A percentile compares a stretch with the other conserved stretches of the same genome.
These are phyloP conservation scores for Eremobia ochroleuca DNA, from an alignment of 2,888 invertebrate species.

Conservation along the genomic window DNA sequence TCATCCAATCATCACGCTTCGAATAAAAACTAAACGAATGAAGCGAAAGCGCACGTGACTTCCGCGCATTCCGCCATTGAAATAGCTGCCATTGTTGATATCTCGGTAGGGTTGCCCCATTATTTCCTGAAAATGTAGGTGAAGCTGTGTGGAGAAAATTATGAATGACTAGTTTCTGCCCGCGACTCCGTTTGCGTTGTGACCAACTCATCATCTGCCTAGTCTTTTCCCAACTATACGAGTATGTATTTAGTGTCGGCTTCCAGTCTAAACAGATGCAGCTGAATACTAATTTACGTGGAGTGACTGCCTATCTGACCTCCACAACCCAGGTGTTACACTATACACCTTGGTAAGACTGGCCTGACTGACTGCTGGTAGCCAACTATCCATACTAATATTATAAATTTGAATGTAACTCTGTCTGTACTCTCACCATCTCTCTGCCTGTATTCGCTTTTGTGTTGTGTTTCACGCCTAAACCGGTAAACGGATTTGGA, in stretches of 20 bases:
- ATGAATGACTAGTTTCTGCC: neutral
- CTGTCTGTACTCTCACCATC: no score
- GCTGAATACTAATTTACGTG: no score
- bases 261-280: no score
- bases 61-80: conserved; percentile 66
- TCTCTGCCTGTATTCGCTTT: no score
- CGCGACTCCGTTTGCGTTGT: neutral
- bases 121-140: neutral
- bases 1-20: conserved; percentile 48
- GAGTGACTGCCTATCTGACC: no score
- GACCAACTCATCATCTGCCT: no score
- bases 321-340: no score
- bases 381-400: neutral
- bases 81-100: conserved; percentile 46
- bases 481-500: neutral
- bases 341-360: no score
- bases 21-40: conserved; percentile 61
- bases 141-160: neutral
- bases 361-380: neutral
- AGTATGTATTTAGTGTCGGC: no score
- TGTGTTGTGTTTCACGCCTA: neutral
- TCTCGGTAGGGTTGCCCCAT: conserved; percentile 33
- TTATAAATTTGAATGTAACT: neutral
- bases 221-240: no score
- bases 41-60: conserved; percentile 73